phyloP scores from a whole-genome alignment of 2,797 vertebrate species.

The Heterohyrax brucei region DNA sequence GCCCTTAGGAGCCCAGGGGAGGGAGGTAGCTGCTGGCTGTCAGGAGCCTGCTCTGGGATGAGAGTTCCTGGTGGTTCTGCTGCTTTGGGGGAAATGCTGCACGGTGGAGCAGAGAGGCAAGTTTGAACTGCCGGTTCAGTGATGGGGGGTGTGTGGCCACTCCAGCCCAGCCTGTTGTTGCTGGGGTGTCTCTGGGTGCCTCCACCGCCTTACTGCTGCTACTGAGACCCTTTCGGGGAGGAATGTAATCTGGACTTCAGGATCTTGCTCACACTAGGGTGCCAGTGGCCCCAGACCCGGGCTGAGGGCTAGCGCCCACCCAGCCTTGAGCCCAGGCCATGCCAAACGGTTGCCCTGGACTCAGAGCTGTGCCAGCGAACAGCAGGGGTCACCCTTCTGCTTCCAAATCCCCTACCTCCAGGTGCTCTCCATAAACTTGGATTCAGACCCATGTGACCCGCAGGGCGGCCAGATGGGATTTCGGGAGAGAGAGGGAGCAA shows the following conservation, averaged over 20 bases:
- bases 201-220: background rate
- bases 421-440: constrained; percentile 43
- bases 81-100: background rate
- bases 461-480: background rate
- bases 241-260: background rate
- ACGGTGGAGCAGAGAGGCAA: too few relatives aligned
- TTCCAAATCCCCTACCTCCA: constrained; percentile 61
- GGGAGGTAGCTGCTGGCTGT: background rate
- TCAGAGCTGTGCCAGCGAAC: constrained; percentile 8
- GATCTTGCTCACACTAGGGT: background rate
- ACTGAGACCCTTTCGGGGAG: background rate
- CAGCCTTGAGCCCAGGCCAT: background rate
- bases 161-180: rapidly evolving
- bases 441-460: background rate
- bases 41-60: background rate
- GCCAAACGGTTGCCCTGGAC: background rate
- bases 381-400: constrained; percentile 81
- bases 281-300: background rate
- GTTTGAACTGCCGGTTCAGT: background rate
- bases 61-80: background rate
- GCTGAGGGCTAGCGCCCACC: too few relatives aligned
- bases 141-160: background rate
- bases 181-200: background rate
- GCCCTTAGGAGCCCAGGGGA: background rate
- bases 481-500: rapidly evolving